A percentile compares a stretch with the other conserved stretches of the same genome.
Conservation (phyloP, 1,140 invertebrate genomes). For the Drosophila nigromelanica region DNA sequence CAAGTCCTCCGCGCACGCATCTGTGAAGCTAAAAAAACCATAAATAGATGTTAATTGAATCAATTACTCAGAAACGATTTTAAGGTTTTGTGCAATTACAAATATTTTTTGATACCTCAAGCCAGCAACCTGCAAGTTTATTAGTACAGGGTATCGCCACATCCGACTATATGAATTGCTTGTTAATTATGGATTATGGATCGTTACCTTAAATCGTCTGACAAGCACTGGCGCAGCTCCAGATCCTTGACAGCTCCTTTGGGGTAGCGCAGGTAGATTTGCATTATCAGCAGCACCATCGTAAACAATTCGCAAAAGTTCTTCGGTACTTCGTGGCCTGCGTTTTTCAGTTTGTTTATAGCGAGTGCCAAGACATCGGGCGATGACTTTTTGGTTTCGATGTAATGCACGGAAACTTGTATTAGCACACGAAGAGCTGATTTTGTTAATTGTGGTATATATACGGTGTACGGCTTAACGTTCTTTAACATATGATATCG, state of each 20-base stretch:
- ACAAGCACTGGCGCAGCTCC: slow-evolving; percentile 71
- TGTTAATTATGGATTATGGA: too few relatives aligned
- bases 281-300: slow-evolving; percentile 76
- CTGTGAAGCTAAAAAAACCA: slow-evolving; percentile 54
- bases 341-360: slow-evolving; percentile 79
- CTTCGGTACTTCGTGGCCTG: slow-evolving; percentile 73
- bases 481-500: slow-evolving; percentile 63
- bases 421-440: slow-evolving; percentile 77
- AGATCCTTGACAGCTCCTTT: slow-evolving; percentile 75
- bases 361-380: slow-evolving; percentile 77
- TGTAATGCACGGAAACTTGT: slow-evolving; percentile 82
- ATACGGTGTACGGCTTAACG: slow-evolving; percentile 58
- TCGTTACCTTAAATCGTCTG: slow-evolving; percentile 72
- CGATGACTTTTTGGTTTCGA: slow-evolving; percentile 78
- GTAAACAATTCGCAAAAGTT: slow-evolving; percentile 82
- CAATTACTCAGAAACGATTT: background rate
- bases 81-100: too few relatives aligned
- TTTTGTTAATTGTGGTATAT: slow-evolving; percentile 67
- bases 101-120: too few relatives aligned
- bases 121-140: too few relatives aligned
- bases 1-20: slow-evolving; percentile 76
- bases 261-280: slow-evolving; percentile 77
- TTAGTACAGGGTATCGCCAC: too few relatives aligned
- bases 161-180: too few relatives aligned
- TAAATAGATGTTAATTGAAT: background rate